Percentiles rank a stretch among this genome's conserved stretches.
Conservation (phyloP, 1,140 invertebrate species). For the Drusus annulatus region DNA sequence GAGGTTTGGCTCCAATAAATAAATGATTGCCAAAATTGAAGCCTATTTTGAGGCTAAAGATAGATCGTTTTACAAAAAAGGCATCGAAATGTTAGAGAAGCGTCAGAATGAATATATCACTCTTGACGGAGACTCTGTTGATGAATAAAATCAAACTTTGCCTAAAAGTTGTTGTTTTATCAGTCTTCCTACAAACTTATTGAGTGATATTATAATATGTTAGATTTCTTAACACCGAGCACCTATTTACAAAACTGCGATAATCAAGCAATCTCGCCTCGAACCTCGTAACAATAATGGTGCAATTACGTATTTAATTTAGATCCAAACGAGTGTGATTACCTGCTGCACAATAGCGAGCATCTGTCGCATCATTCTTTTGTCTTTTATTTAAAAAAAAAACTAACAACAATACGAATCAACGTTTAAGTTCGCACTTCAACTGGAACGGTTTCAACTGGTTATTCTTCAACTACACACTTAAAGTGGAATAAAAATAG, state of each 20-base stretch:
- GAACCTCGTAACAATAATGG: background rate
- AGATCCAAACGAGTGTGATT: background rate
- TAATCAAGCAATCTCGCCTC: background rate
- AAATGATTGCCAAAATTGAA: too few relatives aligned
- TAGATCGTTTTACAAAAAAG: too few relatives aligned
- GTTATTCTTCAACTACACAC: background rate
- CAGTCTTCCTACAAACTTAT: too few relatives aligned
- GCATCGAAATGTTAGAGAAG: too few relatives aligned
- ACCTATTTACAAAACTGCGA: background rate
- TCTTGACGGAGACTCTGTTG: too few relatives aligned
- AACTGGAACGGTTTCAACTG: conserved; percentile 2
- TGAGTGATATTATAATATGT: too few relatives aligned
- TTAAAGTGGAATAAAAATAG: background rate
- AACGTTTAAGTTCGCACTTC: conserved; percentile 1
- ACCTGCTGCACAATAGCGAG: background rate
- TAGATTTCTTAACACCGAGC: background rate
- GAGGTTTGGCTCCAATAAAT: too few relatives aligned
- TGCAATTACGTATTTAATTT: background rate
- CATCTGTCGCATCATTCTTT: background rate
- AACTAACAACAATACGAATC: conserved; percentile 4
- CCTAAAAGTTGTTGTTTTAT: too few relatives aligned
- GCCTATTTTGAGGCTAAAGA: too few relatives aligned
- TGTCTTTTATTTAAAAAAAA: background rate
- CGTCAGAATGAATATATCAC: too few relatives aligned
- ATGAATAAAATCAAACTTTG: too few relatives aligned